Percentiles rank a stretch among this genome's conserved stretches.
These are phyloP conservation scores for Euura lappo DNA, from an alignment of 1,140 invertebrate species.

Conservation along the genomic window DNA sequence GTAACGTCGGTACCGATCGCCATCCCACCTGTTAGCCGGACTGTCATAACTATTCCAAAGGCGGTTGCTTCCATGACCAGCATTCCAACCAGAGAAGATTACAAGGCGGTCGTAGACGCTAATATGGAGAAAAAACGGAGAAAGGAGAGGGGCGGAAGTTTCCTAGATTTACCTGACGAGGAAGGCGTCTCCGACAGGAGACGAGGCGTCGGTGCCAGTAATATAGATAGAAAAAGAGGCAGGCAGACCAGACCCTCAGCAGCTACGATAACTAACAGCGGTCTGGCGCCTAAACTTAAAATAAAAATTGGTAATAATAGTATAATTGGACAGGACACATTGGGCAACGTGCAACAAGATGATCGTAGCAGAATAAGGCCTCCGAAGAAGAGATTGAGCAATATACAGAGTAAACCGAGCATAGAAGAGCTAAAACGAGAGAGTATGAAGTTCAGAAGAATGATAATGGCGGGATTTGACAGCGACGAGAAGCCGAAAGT, in stretches of 20 bases:
- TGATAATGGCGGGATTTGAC: conserved; percentile 82
- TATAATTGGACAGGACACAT: conserved; percentile 58
- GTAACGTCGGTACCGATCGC: conserved; percentile 61
- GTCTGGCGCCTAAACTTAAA: conserved; percentile 75
- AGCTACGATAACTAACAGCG: conserved; percentile 35
- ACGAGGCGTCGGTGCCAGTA: conserved; percentile 36
- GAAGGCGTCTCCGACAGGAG: conserved; percentile 52
- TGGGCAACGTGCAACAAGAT: conserved; percentile 43
- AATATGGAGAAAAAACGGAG: conserved; percentile 73
- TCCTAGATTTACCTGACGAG: conserved; percentile 37
- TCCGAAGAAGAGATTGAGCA: conserved; percentile 79
- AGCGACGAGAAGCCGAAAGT: conserved; percentile 67
- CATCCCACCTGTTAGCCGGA: conserved; percentile 70
- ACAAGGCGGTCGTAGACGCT: conserved; percentile 70
- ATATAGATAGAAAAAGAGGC: conserved; percentile 63
- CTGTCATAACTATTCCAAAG: conserved; percentile 83
- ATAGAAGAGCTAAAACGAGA: conserved; percentile 81
- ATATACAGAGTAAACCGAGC: conserved; percentile 68
- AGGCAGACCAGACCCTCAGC: conserved; percentile 51
- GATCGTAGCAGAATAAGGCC: conserved; percentile 70
- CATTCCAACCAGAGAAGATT: conserved; percentile 84
- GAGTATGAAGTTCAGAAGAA: conserved; percentile 86
- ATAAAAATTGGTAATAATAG: conserved; percentile 76
- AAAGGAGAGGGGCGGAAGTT: conserved; percentile 62
- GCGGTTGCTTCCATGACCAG: conserved; percentile 85